Base-by-base conservation (phyloP, 1,140 invertebrate species). In the Drosophila littoralis region DNA sequence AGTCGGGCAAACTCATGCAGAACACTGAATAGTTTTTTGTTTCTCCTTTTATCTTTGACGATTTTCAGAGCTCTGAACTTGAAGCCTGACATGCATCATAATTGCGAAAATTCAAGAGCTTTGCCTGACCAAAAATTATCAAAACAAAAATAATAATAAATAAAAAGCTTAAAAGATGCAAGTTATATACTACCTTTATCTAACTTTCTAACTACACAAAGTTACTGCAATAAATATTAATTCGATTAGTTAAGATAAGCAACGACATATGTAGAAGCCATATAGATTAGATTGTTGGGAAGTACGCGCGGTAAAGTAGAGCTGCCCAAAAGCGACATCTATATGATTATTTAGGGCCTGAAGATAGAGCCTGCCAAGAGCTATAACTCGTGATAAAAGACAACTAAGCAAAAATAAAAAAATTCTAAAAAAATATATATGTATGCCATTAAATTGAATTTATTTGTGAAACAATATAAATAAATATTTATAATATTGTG, bases 201-300 rank as follows among this genome's bases (percentile, higher is more conserved):
- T 15, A 51, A 33, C 32, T 35, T 35, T 51, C 46, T 32, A 48
- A 8, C 35, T 36, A 36, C 35, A 36, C 35, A 36, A 13, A 46
- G 35, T 43, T 28, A 52, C 15, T 45, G 22, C 48, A 63, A 45
- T 79, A 64, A 68, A 58, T 38, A 33, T 33, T 22, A 76, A 28
- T 48, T 46, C 32, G 10, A 17, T 65, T 42, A 10, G n/a, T 32
- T 28, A n/a, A 40, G 81, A 80, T 83, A 77, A 83, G 64, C 36
- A 28, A 6, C n/a, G 12, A 36, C 38, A 54, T 48, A 40, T 38
- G 13, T 38, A 13, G n/a, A 10, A 4, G 1, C n/a, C n/a, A 51
- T 61, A 51, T 35, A 36, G 78, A 85, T 81, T 55, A 81, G 82
- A 85, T 82, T 64, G 46, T 9, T 4, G 13, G 35, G 46, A 15